These are phyloP conservation scores for Craseonycteris thonglongyai DNA, from an alignment of 2,113 vertebrate species.

Conservation along the genomic window DNA sequence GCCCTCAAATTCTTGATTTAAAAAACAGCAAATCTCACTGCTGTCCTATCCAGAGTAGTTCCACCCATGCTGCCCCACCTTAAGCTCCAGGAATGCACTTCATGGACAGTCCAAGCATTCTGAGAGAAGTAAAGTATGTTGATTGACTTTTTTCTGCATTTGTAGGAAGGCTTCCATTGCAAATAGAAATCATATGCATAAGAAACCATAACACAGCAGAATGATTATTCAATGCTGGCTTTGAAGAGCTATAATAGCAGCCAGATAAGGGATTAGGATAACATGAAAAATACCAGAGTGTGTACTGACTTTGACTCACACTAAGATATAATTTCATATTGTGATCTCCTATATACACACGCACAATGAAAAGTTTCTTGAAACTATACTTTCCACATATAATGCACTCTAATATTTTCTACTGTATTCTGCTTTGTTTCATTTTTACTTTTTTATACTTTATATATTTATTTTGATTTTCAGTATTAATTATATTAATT, in stretches of 20 bases:
- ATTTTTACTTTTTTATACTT: too few relatives aligned
- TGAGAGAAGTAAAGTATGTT: not conserved
- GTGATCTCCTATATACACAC: not conserved
- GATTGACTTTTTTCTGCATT: not conserved
- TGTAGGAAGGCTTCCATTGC: not conserved
- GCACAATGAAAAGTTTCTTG: not conserved
- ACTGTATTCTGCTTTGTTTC: not conserved
- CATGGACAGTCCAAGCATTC: not conserved
- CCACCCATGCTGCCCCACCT: not conserved
- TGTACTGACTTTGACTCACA: conserved; percentile 12
- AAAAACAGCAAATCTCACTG: not conserved
- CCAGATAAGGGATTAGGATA: not conserved
- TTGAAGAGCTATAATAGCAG: conserved; percentile 8
- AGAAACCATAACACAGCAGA: not conserved
- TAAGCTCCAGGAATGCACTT: not conserved
- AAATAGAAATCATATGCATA: not conserved
- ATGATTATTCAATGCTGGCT: not conserved
- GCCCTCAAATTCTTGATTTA: not conserved
- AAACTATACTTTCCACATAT: not conserved
- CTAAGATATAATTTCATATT: conserved; percentile 17
- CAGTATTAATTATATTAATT: too few relatives aligned
- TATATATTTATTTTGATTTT: too few relatives aligned
- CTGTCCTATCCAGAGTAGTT: not conserved
- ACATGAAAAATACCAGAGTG: not conserved
- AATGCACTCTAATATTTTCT: not conserved